Evolutionary conservation across 2,888 invertebrate species (phyloP).

Genomic region (Drosophila falleni): DNA sequence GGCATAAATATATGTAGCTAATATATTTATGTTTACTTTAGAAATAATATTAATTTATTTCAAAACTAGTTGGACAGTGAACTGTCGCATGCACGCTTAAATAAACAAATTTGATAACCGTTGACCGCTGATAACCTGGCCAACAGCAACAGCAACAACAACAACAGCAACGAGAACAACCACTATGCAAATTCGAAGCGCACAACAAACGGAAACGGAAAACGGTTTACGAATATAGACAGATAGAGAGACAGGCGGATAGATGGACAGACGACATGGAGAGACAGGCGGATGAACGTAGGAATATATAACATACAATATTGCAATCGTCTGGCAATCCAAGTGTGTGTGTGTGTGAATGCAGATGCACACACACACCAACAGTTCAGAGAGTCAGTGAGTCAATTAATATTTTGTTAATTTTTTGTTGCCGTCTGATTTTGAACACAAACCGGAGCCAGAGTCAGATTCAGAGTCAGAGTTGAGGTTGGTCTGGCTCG

Average conservation of each 20-base stretch:
- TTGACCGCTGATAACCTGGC: conserved; percentile 37
- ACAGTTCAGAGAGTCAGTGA: conserved; percentile 60
- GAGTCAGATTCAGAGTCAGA: neutral
- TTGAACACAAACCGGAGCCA: conserved; percentile 16
- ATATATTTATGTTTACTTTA: conserved; percentile 4
- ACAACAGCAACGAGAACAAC: conserved; percentile 6
- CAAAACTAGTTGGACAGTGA: conserved; percentile 8
- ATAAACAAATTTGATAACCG: conserved; percentile 45
- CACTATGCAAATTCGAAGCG: conserved; percentile 60
- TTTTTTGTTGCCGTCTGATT: conserved; percentile 39
- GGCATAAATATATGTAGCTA: neutral
- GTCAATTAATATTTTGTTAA: conserved; percentile 77
- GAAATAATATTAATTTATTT: conserved; percentile 25
- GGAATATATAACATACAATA: neutral
- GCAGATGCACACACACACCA: conserved; percentile 13
- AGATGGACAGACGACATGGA: conserved; percentile 14
- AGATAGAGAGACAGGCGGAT: conserved; percentile 1
- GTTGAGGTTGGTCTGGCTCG: conserved; percentile 52
- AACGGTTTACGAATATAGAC: conserved; percentile 52
- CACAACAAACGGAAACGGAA: conserved; percentile 67
- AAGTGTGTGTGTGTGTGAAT: conserved; percentile 19
- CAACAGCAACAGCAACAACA: conserved; percentile 9
- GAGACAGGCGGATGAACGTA: conserved; percentile 21
- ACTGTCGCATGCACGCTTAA: conserved; percentile 29
- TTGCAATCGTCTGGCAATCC: conserved; percentile 6